Evolutionary conservation across 92 coral and sea anemone species (phyloP), one percentile per base, ranked within the genome.

Genomic region (Palythoa caribaeorum): DNA sequence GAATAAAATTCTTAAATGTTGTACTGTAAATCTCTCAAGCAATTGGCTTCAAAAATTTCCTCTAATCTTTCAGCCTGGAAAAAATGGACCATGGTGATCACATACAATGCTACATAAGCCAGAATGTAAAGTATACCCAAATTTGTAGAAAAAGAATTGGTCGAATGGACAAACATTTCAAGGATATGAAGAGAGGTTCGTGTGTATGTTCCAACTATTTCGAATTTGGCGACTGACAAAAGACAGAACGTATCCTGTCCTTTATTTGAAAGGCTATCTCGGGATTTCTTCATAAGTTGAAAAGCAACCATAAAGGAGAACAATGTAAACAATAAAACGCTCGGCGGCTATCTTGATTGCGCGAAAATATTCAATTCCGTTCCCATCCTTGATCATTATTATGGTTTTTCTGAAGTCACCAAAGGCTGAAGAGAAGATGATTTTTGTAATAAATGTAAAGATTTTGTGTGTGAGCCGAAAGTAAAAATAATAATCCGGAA

Each of bases 221-320:
- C 74, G 54, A 89, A 62, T 62, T 71, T 73, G 92, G 54, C 60
- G 76, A 44, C 88, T 88, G 21, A 89, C 52, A n/a, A 60, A 28
- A 19, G 54, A 57, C 53, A 14, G 54, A 3, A 84, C 92, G 17
- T 69, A 73, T 73, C 92, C 88, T 37, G 79, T 53, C 5, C 51
- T 81, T 48, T 88, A 88, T 37, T 62, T 81, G 6, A 83, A 89
- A 36, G 88, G 88, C 48, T 89, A 83, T 77, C 88, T 83, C 36
- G 88, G 88, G 2, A 85, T 73, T 85, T 74, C 73, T 2, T 21
- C 70, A 8, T 72, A 37, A 5, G 77, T 77, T 3, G 72, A 68
- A 72, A 77, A 52, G 16, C 12, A 57, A 15, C 28, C 28, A 57
- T 11, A 57, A 57, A 57, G 65, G 65, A 57, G 16, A 57, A 57